A percentile compares a stretch with the other conserved stretches of the same genome.
These are phyloP conservation scores for Helicolenus hilgendorfi DNA, from an alignment of 2,797 vertebrate genomes.

Conservation along the genomic window DNA sequence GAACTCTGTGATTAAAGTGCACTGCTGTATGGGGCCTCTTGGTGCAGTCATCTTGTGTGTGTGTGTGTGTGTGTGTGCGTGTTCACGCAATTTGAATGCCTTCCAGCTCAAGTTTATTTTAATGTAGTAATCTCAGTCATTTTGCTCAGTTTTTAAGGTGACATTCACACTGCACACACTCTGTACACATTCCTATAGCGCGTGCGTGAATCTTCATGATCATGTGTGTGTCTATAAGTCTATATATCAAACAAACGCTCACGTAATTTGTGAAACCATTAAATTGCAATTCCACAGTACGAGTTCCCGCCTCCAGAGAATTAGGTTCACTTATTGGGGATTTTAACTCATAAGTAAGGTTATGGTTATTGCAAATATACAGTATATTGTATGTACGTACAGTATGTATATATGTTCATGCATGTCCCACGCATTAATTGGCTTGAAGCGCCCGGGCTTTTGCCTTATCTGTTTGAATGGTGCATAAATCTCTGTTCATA, in stretches of 20 bases:
- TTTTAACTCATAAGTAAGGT: slow-evolving; percentile 41
- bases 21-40: slow-evolving; percentile 43
- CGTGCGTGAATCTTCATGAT: neutral
- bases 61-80: neutral
- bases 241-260: neutral
- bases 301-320: slow-evolving; percentile 11
- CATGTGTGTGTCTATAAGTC: neutral
- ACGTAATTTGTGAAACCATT: slow-evolving; percentile 19
- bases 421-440: slow-evolving; percentile 35
- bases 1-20: slow-evolving; percentile 73
- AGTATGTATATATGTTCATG: neutral
- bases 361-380: slow-evolving; percentile 25
- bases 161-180: neutral
- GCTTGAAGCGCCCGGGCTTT: slow-evolving; percentile 27
- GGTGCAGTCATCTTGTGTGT: slow-evolving; percentile 33
- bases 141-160: slow-evolving; percentile 36
- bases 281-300: slow-evolving; percentile 12
- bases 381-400: neutral
- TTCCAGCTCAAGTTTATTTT: slow-evolving; percentile 46
- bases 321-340: slow-evolving; percentile 11
- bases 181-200: neutral
- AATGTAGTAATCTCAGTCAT: slow-evolving; percentile 6
- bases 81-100: neutral
- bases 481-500: slow-evolving; percentile 60
- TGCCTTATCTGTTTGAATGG: slow-evolving; percentile 57